Conservation (phyloP, 2,797 vertebrate genomes). For the Phylloscopus collybita region DNA sequence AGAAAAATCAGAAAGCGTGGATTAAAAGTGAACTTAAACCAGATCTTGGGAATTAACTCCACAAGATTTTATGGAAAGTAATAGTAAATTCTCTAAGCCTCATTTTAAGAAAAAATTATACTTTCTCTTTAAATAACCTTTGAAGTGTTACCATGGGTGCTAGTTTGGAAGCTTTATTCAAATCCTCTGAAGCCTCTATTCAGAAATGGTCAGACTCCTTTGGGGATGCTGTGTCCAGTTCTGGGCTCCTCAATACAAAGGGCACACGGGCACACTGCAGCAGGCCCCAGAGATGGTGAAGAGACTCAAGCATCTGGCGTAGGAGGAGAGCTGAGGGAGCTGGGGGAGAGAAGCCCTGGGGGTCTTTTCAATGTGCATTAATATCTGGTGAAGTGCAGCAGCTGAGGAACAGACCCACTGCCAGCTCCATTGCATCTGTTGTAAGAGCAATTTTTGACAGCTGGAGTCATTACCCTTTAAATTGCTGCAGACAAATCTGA, state of each 20-base stretch:
- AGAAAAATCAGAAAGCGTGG: background rate
- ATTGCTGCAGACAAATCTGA: background rate
- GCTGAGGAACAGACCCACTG: background rate
- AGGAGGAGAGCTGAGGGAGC: background rate
- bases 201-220: background rate
- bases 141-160: fast-evolving
- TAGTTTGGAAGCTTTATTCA: background rate
- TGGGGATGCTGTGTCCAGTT: no score
- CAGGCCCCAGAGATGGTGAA: background rate
- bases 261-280: background rate
- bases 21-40: background rate
- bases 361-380: background rate
- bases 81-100: background rate
- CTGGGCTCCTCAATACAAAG: background rate
- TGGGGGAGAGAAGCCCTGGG: background rate
- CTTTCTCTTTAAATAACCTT: background rate
- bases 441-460: background rate
- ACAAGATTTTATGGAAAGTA: background rate
- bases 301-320: background rate
- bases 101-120: background rate
- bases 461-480: background rate
- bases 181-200: background rate
- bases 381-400: background rate
- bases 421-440: background rate
- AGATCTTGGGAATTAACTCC: background rate